Conservation (phyloP, 2,113 vertebrate species). For the Myotis yumanensis region DNA sequence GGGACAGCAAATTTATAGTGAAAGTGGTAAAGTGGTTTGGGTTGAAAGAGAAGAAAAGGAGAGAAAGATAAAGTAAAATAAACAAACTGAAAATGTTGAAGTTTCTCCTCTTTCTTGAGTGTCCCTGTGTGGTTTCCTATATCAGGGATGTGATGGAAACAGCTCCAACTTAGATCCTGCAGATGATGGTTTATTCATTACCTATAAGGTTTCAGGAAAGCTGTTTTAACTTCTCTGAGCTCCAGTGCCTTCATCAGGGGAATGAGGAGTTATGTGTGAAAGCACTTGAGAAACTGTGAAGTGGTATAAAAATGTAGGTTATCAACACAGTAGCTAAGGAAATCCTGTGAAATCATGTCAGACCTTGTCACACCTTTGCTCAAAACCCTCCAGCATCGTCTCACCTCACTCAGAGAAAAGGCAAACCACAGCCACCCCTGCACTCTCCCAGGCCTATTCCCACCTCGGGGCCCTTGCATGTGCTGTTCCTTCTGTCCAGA, state of each 20-base stretch:
- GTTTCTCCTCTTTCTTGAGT: background rate
- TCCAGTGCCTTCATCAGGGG: background rate
- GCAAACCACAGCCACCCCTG: background rate
- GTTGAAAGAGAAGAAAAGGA: background rate
- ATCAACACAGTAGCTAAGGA: background rate
- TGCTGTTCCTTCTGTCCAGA: background rate
- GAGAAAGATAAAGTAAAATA: background rate
- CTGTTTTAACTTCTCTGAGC: background rate
- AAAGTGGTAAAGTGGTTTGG: background rate
- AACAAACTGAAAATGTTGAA: background rate
- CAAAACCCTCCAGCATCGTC: background rate
- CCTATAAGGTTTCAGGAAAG: background rate
- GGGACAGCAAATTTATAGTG: background rate
- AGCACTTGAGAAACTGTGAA: background rate
- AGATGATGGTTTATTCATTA: background rate
- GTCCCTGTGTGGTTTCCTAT: background rate
- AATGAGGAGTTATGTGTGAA: background rate
- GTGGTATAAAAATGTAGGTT: background rate
- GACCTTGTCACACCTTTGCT: accelerated
- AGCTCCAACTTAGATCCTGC: background rate
- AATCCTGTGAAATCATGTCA: background rate
- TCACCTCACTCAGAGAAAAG: background rate
- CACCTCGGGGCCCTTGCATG: background rate
- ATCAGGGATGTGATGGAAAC: background rate
- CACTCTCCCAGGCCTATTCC: too few relatives aligned